A percentile compares a stretch with the other conserved stretches of the same genome.
phyloP scores from a whole-genome alignment of 2,888 invertebrate species.

The Unio delphinus region DNA sequence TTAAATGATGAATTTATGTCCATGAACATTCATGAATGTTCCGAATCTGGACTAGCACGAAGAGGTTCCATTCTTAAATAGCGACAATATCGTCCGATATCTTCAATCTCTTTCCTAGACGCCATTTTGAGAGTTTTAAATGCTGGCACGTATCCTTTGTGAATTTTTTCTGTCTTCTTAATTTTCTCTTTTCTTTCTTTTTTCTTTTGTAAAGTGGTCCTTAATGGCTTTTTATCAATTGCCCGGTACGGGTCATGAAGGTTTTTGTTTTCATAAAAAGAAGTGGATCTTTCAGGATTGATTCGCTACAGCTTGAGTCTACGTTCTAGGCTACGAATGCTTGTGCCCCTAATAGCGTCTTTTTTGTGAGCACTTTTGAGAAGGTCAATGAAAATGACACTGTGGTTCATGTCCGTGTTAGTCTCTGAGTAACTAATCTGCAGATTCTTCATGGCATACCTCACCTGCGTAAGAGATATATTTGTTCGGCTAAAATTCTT shows the following conservation, averaged over 20 bases:
- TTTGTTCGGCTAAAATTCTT: constrained; percentile 46
- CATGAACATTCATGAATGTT: no score
- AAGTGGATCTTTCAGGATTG: constrained; percentile 39
- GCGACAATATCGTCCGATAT: constrained; percentile 37
- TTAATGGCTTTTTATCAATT: constrained; percentile 25
- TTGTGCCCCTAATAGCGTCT: constrained; percentile 6
- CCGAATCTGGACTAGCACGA: no score
- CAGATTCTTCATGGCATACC: constrained; percentile 41
- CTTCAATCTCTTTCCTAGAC: constrained; percentile 39
- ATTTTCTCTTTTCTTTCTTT: constrained; percentile 51
- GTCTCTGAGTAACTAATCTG: constrained; percentile 54
- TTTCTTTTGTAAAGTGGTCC: constrained; percentile 49
- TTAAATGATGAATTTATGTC: no score
- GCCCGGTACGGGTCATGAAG: constrained; percentile 33
- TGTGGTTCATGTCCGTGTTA: constrained; percentile 50
- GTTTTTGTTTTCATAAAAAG: constrained; percentile 40
- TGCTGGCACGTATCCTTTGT: constrained; percentile 47
- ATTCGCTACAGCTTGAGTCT: constrained; percentile 41
- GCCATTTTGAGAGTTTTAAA: constrained; percentile 36
- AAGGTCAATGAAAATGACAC: constrained; percentile 50
- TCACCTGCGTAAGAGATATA: constrained; percentile 37
- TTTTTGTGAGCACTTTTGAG: constrained; percentile 42
- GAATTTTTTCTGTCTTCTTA: constrained; percentile 43
- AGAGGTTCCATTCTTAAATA: constrained; percentile 38
- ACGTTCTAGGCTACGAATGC: constrained; percentile 11